Base-by-base conservation (phyloP, 2,888 invertebrate species). In the Allolobophora icterica region DNA sequence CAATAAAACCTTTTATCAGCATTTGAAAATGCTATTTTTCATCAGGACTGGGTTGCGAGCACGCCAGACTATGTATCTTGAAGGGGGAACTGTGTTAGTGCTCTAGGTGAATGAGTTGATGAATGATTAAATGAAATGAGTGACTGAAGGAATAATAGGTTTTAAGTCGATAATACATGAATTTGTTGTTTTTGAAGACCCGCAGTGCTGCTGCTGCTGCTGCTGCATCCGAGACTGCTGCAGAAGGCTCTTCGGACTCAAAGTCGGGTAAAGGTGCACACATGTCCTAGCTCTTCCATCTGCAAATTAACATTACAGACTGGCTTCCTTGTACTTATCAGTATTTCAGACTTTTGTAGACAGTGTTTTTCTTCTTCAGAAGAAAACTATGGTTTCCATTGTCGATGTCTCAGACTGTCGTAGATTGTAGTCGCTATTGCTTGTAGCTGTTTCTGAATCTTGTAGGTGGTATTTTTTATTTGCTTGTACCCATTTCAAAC, bases 381-480 rank as follows among this genome's bases (percentile, higher is more conserved):
- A 52, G 52, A n/a, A 71, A 71, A n/a, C n/a, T 71, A 4, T n/a
- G n/a, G n/a, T n/a, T 52, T 42, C 42, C 21, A 52, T 52, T 71
- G 71, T 71, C 5, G 71, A 71, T 71, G 71, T 71, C 71, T n/a
- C 71, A 17, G 71, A 71, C 71, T 71, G 71, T n/a, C 1, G 30
- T n/a, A 71, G 71, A 71, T n/a, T n/a, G n/a, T 71, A 71, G 71
- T 71, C n/a, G 71, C 71, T 71, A 71, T 71, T n/a, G 71, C 71
- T 71, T 71, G 71, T 71, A 71, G 71, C 71, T 71, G 71, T 71
- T 71, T 71, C 30, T n/a, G n/a, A 17, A 71, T 71, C 30, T 71
- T 71, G 71, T 71, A 71, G 8, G n/a, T 8, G 71, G 71, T 71
- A n/a, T 71, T 45, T 71, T 71, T n/a, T 13, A n/a, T 71, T 71